Percentiles rank a stretch among this genome's conserved stretches.
Conservation (phyloP, 2,797 vertebrate genomes). For the Pipistrellus pipistrellus region DNA sequence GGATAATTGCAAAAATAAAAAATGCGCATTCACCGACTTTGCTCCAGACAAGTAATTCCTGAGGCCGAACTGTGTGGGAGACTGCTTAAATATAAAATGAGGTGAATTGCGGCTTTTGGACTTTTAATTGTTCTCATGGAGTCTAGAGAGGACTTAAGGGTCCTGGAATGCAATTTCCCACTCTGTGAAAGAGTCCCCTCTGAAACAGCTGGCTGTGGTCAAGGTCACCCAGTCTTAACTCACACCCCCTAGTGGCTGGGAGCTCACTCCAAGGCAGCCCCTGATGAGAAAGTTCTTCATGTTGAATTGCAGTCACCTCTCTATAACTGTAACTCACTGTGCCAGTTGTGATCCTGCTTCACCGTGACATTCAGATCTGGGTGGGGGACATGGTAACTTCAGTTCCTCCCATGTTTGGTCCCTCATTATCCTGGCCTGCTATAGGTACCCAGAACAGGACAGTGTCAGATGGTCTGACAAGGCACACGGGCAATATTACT, state of each 20-base stretch:
- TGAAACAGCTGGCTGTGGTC: background rate
- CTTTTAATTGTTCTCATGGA: background rate
- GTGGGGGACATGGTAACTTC: background rate
- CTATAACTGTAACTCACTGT: background rate
- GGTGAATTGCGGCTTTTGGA: background rate
- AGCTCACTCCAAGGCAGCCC: background rate
- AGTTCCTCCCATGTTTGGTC: background rate
- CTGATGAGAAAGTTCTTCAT: background rate
- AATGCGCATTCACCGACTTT: background rate
- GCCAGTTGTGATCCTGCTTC: background rate
- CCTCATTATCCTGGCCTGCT: background rate
- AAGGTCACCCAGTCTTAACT: background rate
- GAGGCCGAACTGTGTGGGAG: background rate
- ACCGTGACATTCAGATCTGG: background rate
- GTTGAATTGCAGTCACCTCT: background rate
- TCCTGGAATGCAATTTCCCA: background rate
- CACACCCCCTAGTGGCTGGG: too few relatives aligned
- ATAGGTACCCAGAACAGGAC: background rate
- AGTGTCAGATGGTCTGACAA: background rate
- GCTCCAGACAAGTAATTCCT: background rate
- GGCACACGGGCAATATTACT: accelerated
- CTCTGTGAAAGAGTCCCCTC: background rate
- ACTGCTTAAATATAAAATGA: background rate
- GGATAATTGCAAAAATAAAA: background rate
- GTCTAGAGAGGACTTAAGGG: background rate